A percentile compares a stretch with the other conserved stretches of the same genome.
phyloP scores from a whole-genome alignment of 2,888 invertebrate species.

The Willowsia nigromaculata region DNA sequence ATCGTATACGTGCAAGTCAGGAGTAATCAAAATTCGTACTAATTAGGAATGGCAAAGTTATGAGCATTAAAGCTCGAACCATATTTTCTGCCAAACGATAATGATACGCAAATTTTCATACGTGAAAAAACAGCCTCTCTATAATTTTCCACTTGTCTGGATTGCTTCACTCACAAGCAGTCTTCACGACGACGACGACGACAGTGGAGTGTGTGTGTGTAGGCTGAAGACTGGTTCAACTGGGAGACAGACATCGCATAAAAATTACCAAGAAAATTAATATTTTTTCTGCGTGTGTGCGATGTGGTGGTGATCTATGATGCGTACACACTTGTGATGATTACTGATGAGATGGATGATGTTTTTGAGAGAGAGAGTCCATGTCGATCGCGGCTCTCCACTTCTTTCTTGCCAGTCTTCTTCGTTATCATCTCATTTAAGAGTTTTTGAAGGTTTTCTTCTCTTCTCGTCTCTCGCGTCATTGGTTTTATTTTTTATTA shows the following conservation, averaged over 20 bases:
- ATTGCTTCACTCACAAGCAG: not conserved
- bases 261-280: conserved; percentile 48
- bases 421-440: not conserved
- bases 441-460: not conserved
- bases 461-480: conserved; percentile 8
- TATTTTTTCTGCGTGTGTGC: conserved; percentile 21
- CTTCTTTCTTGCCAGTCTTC: not conserved
- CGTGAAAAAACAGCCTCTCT: not conserved
- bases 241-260: conserved; percentile 11
- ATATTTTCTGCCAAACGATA: not conserved
- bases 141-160: conserved; percentile 52
- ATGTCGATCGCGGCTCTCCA: not conserved
- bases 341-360: conserved; percentile 1
- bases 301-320: conserved; percentile 53
- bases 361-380: not conserved
- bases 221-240: not conserved
- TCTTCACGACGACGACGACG: not conserved
- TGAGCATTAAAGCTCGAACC: not conserved
- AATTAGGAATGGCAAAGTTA: conserved; percentile 62
- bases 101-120: conserved; percentile 13
- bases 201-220: not conserved
- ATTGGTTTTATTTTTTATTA: conserved; percentile 56
- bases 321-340: conserved; percentile 5
- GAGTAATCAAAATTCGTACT: conserved; percentile 61
- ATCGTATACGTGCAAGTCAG: conserved; percentile 45